These are phyloP conservation scores for Sinonovacula constricta DNA, from an alignment of 1,140 invertebrate genomes.

Conservation along the genomic window DNA sequence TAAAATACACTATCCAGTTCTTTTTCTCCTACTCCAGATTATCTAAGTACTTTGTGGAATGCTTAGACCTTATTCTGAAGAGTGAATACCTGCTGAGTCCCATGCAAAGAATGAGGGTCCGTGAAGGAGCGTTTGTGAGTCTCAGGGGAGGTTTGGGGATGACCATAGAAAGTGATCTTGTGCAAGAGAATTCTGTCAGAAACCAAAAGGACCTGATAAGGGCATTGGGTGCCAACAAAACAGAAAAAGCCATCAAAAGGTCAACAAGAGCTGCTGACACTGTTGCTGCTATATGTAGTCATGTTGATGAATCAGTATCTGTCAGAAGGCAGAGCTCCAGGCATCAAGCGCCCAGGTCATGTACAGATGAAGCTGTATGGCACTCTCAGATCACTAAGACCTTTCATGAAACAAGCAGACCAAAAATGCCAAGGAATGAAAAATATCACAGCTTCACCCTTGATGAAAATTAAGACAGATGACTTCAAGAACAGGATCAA, in stretches of 20 bases:
- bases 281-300: neutral
- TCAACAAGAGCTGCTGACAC: neutral
- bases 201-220: constrained; percentile 6
- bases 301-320: neutral
- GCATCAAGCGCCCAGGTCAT: neutral
- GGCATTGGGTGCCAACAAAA: neutral
- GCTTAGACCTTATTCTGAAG: neutral
- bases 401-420: neutral
- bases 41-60: neutral
- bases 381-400: neutral
- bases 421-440: neutral
- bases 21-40: neutral
- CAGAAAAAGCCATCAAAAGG: neutral
- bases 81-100: constrained; percentile 4
- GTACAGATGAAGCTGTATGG: neutral
- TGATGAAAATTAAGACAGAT: neutral
- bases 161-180: neutral
- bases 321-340: neutral
- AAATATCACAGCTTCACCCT: neutral
- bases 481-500: neutral
- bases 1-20: too few relatives aligned
- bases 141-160: neutral
- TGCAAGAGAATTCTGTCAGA: constrained; percentile 9
- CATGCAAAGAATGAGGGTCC: neutral
- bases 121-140: neutral